A percentile compares a stretch with the other conserved stretches of the same genome.
phyloP scores from a whole-genome alignment of 1,140 invertebrate species.

The Drosophila ogumai region DNA sequence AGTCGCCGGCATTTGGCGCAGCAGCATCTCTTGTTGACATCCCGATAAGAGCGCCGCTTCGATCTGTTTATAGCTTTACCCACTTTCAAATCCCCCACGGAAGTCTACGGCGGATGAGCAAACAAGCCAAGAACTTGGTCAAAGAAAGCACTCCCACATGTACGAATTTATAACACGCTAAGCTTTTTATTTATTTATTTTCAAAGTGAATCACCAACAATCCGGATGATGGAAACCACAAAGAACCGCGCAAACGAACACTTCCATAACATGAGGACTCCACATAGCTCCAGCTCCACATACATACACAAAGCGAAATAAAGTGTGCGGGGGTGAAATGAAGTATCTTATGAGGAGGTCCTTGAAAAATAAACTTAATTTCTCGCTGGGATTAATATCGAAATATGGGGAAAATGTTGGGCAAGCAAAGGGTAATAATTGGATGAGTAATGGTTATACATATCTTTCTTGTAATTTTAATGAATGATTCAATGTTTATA shows the following conservation, averaged over 20 bases:
- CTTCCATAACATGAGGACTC: constrained; percentile 32
- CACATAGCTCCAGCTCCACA: constrained; percentile 37
- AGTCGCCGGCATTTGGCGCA: constrained; percentile 57
- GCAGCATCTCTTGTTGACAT: constrained; percentile 61
- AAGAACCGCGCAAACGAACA: constrained; percentile 73
- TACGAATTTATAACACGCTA: constrained; percentile 60
- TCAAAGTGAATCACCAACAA: constrained; percentile 70
- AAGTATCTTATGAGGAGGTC: constrained; percentile 13
- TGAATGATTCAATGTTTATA: background rate
- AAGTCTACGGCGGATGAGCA: constrained; percentile 16
- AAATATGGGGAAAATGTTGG: background rate
- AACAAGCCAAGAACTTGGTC: constrained; percentile 19
- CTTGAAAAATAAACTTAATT: background rate
- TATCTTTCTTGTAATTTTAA: background rate
- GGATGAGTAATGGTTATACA: background rate
- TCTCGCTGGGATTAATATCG: background rate
- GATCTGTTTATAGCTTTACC: constrained; percentile 65
- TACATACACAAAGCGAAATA: constrained; percentile 47
- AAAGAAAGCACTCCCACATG: constrained; percentile 14
- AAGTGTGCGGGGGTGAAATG: background rate
- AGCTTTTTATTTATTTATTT: constrained; percentile 75
- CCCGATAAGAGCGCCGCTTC: constrained; percentile 61
- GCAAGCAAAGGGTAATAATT: background rate
- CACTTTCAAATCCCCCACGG: constrained; percentile 18
- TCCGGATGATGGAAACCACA: constrained; percentile 54